Base-by-base conservation (phyloP, 2,797 vertebrate species). In the Schizopygopsis malacanthus region DNA sequence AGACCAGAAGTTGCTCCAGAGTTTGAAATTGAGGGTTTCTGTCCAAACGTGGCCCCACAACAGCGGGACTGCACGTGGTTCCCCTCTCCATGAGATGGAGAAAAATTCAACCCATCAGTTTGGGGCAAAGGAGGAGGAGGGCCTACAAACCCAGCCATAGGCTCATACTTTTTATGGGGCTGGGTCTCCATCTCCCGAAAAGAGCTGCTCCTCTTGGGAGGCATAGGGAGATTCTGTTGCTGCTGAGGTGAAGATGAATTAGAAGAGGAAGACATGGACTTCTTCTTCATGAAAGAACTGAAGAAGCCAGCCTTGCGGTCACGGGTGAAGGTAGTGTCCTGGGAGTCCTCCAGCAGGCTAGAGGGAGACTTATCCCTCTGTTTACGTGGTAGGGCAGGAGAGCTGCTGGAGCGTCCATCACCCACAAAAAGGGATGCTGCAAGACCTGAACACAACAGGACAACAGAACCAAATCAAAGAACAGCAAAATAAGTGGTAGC, bases 231-330 rank as follows among this genome's bases (percentile, higher is more conserved):
- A 4, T 96, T 99, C 85, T 95, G 96, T 47, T 94, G 95, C n/a
- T 92, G 93, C 79, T 95, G 95, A 72, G 94, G 93, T 11, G 95
- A 93, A 1, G 93, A 91, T 4, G 89, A 83, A 0, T 93, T 93
- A 37, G 95, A 94, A 1, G 95, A 94, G 0, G 90, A 89, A 18
- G 94, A 94, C 1, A 92, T 92, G 0, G 94, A 93, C 91, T 98
- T 99, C 93, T 99, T 99, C 93, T 97, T 99, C 93, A 99, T 99
- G 87, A 99, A 99, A 76, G 98, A 99, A 93, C 98, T 99, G 93
- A 99, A 99, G 95, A 99, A 99, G 90, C 98, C 97, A 1, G 98
- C 96, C 91, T 99, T 99, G 82, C 98, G 96, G 90, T 99, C 98
- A 87, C 98, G 94, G 52, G 97, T 98, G 90, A 99, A 99, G 37